These are phyloP conservation scores for Chrysopa pallens DNA, from an alignment of 1,140 invertebrate species.

Conservation along the genomic window DNA sequence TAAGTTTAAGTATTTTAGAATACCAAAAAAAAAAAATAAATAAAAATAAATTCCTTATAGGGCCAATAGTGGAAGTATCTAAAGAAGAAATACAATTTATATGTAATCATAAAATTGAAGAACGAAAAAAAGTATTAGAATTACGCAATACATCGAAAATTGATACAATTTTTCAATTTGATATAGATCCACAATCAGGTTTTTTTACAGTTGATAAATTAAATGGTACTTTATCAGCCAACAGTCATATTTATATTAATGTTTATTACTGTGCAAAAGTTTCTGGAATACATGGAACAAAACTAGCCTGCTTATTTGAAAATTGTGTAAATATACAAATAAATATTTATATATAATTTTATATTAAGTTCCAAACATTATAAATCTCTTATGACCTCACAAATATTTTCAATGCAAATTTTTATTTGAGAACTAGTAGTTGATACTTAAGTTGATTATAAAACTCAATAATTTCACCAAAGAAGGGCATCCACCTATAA, in stretches of 20 bases:
- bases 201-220: neutral
- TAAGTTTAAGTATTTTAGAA: no score
- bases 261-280: neutral
- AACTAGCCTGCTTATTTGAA: neutral
- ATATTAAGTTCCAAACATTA: no score
- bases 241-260: neutral
- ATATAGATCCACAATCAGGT: neutral
- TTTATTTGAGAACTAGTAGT: no score
- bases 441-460: no score
- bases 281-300: neutral
- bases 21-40: neutral
- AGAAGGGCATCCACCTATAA: no score
- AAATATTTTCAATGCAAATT: no score
- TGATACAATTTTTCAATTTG: neutral
- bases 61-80: neutral
- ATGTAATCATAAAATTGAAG: neutral
- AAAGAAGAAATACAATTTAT: neutral
- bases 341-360: no score
- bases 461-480: no score
- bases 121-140: neutral
- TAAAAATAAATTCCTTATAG: neutral
- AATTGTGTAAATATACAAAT: neutral
- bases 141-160: neutral
- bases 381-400: no score
- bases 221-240: neutral